These are phyloP conservation scores for Zophobas atratus DNA, from an alignment of 1,140 invertebrate genomes.

Conservation along the genomic window DNA sequence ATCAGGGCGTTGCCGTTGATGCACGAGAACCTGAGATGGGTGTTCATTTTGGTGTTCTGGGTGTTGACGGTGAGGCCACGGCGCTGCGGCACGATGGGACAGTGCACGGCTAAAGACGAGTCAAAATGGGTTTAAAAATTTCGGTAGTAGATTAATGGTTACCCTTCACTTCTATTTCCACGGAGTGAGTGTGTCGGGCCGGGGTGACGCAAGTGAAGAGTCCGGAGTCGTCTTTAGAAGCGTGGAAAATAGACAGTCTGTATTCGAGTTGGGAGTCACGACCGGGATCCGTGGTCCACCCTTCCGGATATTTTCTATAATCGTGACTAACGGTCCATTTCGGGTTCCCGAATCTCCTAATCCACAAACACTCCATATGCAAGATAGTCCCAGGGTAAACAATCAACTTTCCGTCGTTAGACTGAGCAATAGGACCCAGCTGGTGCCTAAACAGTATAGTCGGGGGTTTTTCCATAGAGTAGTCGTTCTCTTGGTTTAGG, in stretches of 20 bases:
- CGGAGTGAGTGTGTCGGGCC: constrained; percentile 82
- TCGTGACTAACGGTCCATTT: constrained; percentile 86
- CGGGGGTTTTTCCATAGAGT: constrained; percentile 88
- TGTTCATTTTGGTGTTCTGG: constrained; percentile 81
- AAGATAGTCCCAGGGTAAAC: constrained; percentile 88
- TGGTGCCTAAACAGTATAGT: constrained; percentile 88
- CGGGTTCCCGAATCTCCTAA: constrained; percentile 85
- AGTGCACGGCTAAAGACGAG: constrained; percentile 77
- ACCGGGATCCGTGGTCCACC: constrained; percentile 86
- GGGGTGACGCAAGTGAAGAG: constrained; percentile 87
- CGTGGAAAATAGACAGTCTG: constrained; percentile 84
- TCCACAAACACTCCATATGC: constrained; percentile 91
- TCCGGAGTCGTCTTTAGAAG: constrained; percentile 85
- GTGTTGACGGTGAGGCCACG: constrained; percentile 80
- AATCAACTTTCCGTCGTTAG: constrained; percentile 86
- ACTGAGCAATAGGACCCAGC: constrained; percentile 87
- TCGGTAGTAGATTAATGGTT: neutral
- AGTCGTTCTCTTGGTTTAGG: constrained; percentile 88
- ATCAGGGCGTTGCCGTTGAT: constrained; percentile 87
- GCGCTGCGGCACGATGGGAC: constrained; percentile 77
- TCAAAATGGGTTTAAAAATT: constrained; percentile 5
- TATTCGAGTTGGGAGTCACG: constrained; percentile 86
- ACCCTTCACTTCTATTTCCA: constrained; percentile 86
- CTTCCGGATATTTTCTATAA: constrained; percentile 81
- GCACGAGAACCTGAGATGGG: constrained; percentile 82